A percentile compares a stretch with the other conserved stretches of the same genome.
Conservation (phyloP, 2,797 vertebrate genomes). For the Lindbergichthys nudifrons region DNA sequence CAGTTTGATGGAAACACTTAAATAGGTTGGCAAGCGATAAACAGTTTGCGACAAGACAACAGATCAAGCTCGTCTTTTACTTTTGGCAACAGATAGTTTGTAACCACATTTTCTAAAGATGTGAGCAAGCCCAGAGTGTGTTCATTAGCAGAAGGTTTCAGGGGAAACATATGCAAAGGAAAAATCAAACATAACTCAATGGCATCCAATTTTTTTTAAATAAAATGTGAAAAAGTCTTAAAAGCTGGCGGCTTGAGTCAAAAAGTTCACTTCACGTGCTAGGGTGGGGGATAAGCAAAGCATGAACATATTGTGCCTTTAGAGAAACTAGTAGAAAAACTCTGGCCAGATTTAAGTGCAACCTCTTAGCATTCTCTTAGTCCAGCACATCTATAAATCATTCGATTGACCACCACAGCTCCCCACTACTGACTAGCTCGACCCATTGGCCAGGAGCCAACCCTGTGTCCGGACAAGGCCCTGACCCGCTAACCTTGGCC, state of each 20-base stretch:
- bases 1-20: constrained; percentile 79
- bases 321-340: constrained; percentile 43
- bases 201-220: constrained; percentile 56
- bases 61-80: constrained; percentile 71
- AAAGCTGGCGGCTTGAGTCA: constrained; percentile 38
- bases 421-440: constrained; percentile 62
- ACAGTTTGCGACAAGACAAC: constrained; percentile 72
- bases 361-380: constrained; percentile 70
- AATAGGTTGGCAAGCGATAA: constrained; percentile 77
- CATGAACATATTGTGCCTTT: constrained; percentile 67
- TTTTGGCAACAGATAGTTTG: constrained; percentile 67
- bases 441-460: constrained; percentile 84
- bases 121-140: constrained; percentile 69
- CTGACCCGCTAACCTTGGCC: constrained; percentile 92
- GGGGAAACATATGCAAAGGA: constrained; percentile 60
- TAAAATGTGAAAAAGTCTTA: constrained; percentile 38
- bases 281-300: constrained; percentile 52
- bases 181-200: constrained; percentile 60
- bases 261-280: constrained; percentile 44
- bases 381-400: constrained; percentile 85
- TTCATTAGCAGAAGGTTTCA: constrained; percentile 72
- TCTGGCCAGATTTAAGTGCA: constrained; percentile 58
- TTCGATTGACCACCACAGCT: constrained; percentile 64
- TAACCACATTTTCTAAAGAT: constrained; percentile 70
- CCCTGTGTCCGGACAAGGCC: constrained; percentile 86